Evolutionary conservation across 1,140 invertebrate genomes (phyloP).

Genomic region (Scaptomyza montana): DNA sequence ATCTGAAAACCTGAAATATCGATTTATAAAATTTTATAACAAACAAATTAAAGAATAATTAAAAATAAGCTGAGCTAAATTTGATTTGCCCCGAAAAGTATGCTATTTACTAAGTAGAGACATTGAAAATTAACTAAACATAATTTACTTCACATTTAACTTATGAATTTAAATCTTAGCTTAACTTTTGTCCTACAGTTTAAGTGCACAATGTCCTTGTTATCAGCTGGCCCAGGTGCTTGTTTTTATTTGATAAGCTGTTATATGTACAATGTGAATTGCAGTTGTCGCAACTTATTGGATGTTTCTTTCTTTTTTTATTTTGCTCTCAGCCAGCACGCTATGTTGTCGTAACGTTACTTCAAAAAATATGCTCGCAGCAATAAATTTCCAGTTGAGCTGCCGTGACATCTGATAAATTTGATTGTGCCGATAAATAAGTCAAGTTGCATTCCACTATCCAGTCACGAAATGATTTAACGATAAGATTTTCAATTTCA

Average conservation of each 20-base stretch:
- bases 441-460: conserved; percentile 5
- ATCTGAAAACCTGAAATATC: no score
- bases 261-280: conserved; percentile 51
- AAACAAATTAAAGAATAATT: no score
- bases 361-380: conserved; percentile 61
- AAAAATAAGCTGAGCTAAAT: no score
- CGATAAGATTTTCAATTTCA: conserved; percentile 73
- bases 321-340: conserved; percentile 33
- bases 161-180: no score
- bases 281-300: conserved; percentile 42
- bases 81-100: no score
- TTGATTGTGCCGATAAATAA: conserved; percentile 49
- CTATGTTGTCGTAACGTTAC: conserved; percentile 57
- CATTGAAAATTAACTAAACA: no score
- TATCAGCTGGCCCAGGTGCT: not conserved
- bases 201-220: not conserved
- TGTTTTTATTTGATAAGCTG: conserved; percentile 61
- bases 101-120: no score
- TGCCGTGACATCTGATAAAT: conserved; percentile 44
- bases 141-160: no score
- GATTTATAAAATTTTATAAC: no score
- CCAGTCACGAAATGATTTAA: conserved; percentile 61
- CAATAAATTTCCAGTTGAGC: conserved; percentile 61
- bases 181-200: no score
- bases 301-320: conserved; percentile 31